Percentiles rank a stretch among this genome's conserved stretches.
phyloP scores from a whole-genome alignment of 2,113 vertebrate genomes.

The Cebus imitator region DNA sequence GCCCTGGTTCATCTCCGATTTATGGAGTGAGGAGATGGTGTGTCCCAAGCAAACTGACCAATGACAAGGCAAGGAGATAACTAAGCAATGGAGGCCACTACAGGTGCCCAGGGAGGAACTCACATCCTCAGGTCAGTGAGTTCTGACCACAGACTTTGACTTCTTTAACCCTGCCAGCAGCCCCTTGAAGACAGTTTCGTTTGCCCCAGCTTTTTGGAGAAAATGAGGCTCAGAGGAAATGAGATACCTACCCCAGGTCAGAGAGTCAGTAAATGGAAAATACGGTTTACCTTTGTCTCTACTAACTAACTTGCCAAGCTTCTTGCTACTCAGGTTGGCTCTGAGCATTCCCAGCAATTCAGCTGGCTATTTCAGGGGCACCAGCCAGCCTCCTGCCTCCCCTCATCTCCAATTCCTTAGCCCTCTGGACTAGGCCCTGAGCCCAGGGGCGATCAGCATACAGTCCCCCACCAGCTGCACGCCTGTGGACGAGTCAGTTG shows the following conservation, averaged over 20 bases:
- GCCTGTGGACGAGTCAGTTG: background rate
- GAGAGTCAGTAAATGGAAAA: constrained; percentile 28
- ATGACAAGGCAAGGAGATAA: constrained; percentile 24
- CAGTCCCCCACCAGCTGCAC: background rate
- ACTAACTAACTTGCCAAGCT: background rate
- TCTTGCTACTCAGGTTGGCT: constrained; percentile 38
- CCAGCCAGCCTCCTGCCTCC: background rate
- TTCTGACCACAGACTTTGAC: constrained; percentile 32
- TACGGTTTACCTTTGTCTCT: constrained; percentile 17
- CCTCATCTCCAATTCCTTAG: background rate
- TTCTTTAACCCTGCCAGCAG: constrained; percentile 2
- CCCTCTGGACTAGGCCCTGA: background rate
- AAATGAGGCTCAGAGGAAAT: constrained; percentile 43
- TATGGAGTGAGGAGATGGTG: background rate
- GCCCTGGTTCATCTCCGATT: background rate
- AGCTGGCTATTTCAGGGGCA: background rate
- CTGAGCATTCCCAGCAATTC: constrained; percentile 19
- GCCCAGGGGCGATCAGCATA: constrained; percentile 10
- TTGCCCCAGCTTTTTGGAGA: constrained; percentile 32
- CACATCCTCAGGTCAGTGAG: background rate
- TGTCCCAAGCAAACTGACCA: background rate
- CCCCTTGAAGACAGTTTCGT: constrained; percentile 18
- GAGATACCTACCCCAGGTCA: background rate
- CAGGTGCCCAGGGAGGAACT: constrained; percentile 13
- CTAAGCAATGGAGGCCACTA: background rate